Percentiles rank a stretch among this genome's conserved stretches.
Evolutionary conservation across 2,113 vertebrate species (phyloP).

Genomic region (Numenius arquata): DNA sequence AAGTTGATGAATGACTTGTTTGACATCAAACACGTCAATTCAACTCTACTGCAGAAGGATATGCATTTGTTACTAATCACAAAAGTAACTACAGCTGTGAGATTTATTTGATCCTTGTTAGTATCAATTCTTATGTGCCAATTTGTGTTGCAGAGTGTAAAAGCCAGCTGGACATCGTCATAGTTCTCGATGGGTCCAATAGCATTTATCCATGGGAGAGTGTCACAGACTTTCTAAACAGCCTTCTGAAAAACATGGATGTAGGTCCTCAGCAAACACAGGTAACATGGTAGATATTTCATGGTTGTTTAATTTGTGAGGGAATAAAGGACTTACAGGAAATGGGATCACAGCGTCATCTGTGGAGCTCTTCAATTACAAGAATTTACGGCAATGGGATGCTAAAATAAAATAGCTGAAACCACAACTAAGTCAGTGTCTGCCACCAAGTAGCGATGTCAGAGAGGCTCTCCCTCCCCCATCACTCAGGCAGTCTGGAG

Average conservation of each 20-base stretch:
- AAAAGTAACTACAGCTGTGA: neutral
- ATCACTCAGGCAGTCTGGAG: neutral
- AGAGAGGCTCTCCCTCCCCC: neutral
- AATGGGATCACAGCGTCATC: neutral
- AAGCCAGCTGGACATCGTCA: constrained; percentile 88
- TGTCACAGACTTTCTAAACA: constrained; percentile 82
- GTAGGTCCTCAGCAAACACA: constrained; percentile 89
- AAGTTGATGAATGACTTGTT: neutral
- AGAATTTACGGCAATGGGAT: neutral
- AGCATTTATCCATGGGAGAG: constrained; percentile 94
- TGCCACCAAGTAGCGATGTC: neutral
- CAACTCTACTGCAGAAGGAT: neutral
- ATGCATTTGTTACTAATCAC: neutral
- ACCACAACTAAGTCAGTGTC: neutral
- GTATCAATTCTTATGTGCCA: neutral
- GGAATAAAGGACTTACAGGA: neutral
- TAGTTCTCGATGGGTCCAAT: constrained; percentile 95
- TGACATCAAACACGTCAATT: neutral
- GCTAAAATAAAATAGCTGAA: constrained; percentile 1
- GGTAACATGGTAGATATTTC: constrained; percentile 67
- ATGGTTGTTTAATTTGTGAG: neutral
- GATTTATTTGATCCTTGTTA: neutral
- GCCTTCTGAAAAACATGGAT: constrained; percentile 83
- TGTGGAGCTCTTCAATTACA: neutral
- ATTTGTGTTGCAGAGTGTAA: constrained; percentile 82